These are phyloP conservation scores for Enteromius afrohamiltoni DNA, from an alignment of 2,797 vertebrate genomes.

Conservation along the genomic window DNA sequence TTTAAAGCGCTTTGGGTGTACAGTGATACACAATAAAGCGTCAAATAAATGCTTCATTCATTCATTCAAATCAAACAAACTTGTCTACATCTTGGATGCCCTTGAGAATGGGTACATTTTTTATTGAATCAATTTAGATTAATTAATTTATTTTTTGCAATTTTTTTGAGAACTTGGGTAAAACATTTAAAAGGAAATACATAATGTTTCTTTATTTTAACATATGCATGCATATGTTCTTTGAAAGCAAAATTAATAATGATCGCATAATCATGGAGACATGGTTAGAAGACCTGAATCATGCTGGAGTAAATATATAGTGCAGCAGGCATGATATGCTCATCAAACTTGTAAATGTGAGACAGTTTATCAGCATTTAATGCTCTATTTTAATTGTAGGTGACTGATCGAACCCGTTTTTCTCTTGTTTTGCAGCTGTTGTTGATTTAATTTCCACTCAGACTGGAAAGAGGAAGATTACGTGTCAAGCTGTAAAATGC, in stretches of 20 bases:
- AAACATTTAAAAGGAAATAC: background rate
- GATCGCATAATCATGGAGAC: background rate
- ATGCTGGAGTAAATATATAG: background rate
- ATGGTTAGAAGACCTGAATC: background rate
- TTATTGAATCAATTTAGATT: too few species aligned
- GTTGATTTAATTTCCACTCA: background rate
- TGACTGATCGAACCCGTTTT: background rate
- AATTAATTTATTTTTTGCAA: too few species aligned
- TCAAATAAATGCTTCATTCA: background rate
- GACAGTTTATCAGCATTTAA: background rate
- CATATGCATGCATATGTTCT: background rate
- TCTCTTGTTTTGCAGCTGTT: conserved; percentile 8
- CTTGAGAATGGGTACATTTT: too few species aligned
- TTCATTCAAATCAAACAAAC: background rate
- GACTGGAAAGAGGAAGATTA: background rate
- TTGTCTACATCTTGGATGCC: background rate
- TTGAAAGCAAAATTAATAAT: background rate
- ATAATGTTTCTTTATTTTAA: background rate
- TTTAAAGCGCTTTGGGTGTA: too few species aligned
- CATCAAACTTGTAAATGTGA: background rate
- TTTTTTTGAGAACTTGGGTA: too few species aligned
- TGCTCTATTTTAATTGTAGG: background rate
- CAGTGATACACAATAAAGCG: background rate
- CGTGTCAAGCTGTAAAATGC: background rate
- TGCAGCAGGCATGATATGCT: background rate